These are phyloP conservation scores for Tympanuchus pallidicinctus DNA, from an alignment of 2,113 vertebrate species.

Conservation along the genomic window DNA sequence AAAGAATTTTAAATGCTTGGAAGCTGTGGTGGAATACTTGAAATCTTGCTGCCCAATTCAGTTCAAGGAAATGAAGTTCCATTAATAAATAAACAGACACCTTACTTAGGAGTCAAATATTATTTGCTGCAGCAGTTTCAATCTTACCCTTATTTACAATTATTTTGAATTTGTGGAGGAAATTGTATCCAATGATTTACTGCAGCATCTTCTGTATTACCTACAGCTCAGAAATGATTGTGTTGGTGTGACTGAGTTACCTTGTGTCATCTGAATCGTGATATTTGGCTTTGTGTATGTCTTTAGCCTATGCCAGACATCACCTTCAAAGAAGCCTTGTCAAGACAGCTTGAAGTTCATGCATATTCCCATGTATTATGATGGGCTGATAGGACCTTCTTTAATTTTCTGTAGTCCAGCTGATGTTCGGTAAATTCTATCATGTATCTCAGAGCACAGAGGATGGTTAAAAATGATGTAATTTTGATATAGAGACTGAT, in stretches of 20 bases:
- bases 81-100: not conserved
- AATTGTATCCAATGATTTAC: not conserved
- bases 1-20: not conserved
- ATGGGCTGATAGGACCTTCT: not conserved
- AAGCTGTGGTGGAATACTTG: not conserved
- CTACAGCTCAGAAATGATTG: not conserved
- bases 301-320: not conserved
- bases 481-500: not conserved
- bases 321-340: not conserved
- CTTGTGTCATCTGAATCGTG: not conserved
- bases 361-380: not conserved
- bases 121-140: not conserved
- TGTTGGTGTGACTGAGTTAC: not conserved
- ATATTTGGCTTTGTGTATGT: rapidly evolving
- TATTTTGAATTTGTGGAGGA: not conserved
- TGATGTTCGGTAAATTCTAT: not conserved
- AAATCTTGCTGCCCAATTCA: not conserved
- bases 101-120: not conserved
- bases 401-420: not conserved
- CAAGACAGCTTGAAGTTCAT: not conserved
- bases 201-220: not conserved
- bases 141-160: not conserved
- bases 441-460: not conserved
- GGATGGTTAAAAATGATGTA: not conserved
- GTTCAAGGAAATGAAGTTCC: not conserved